Conservation (phyloP, 2,797 vertebrate species). For the Pseudopleuronectes americanus region DNA sequence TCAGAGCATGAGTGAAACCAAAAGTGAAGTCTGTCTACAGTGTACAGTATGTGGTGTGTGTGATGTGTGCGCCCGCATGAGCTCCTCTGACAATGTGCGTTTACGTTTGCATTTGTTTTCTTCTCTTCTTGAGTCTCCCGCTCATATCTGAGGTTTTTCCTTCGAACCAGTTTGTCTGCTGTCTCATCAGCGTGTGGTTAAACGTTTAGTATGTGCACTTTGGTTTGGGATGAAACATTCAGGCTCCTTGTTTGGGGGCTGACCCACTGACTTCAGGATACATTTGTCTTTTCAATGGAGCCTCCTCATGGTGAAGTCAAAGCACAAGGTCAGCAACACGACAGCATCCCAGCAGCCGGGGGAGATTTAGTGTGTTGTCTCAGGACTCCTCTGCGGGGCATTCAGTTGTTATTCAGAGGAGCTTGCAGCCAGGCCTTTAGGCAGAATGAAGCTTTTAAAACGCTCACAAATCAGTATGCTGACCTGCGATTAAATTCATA, state of each 20-base stretch:
- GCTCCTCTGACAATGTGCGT: slow-evolving; percentile 13
- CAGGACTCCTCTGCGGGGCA: neutral
- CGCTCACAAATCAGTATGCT: slow-evolving; percentile 18
- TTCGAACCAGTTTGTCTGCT: slow-evolving; percentile 9
- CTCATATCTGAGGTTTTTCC: slow-evolving; percentile 13
- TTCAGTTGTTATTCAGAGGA: slow-evolving; percentile 15
- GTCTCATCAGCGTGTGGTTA: slow-evolving; percentile 7
- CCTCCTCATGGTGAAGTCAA: slow-evolving; percentile 9
- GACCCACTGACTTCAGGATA: slow-evolving; percentile 8
- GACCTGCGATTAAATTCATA: slow-evolving; percentile 27
- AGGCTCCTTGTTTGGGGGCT: slow-evolving; percentile 10
- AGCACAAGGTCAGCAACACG: slow-evolving; percentile 22
- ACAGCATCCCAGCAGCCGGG: neutral
- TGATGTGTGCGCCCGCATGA: slow-evolving; percentile 6
- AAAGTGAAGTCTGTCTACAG: neutral
- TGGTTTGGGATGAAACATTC: slow-evolving; percentile 4
- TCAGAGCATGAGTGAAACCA: slow-evolving; percentile 14
- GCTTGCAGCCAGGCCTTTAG: neutral
- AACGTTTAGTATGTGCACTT: slow-evolving; percentile 6
- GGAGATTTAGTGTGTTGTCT: slow-evolving; percentile 22
- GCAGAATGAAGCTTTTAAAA: slow-evolving; percentile 10
- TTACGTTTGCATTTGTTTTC: slow-evolving; percentile 18
- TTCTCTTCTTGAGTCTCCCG: slow-evolving; percentile 14
- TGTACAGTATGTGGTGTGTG: slow-evolving; percentile 7
- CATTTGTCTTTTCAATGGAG: slow-evolving; percentile 25